Evolutionary conservation across 2,797 vertebrate species (phyloP), one percentile per base, ranked within the genome.

Genomic region (Leuciscus waleckii): DNA sequence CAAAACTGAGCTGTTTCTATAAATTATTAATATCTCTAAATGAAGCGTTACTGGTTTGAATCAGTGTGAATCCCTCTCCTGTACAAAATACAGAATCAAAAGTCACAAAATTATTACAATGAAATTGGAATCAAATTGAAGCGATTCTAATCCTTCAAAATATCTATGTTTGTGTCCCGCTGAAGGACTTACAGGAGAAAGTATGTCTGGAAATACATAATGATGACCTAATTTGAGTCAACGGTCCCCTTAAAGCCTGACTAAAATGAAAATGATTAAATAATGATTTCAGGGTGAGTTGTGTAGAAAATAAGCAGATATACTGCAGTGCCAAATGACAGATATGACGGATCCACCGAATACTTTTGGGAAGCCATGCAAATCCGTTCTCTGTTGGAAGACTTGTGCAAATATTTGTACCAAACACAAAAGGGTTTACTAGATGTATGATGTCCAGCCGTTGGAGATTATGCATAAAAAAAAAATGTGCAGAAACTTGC

Each of bases 371-470:
- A 83, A 35, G 32, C 81, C 2, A 51, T 75, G 71, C 29, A 83
- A 29, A 83, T 67, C 58, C 23, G 23, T 73, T 75, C 23, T 75
- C 71, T 9, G 58, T 35, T 67, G 58, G 32, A 63, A 67, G 58
- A 65, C 71, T 65, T 75, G 21, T 65, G 58, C 71, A 83, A 75
- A 83, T 75, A 26, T 83, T 75, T 75, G 54, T 39, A 75, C 23
- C 71, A 65, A 67, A 75, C 81, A 75, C 71, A 83, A 77, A 77
- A 69, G 74, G 49, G 74, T 69, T 78, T 77, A 78, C 82, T 9
- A 56, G 49, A 69, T 67, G 82, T 41, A 54, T 69, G 74, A 84
- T 84, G 82, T 83, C 81, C 81, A 83, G 58, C 58, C 71, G 39
- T 83, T 21, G 32, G 56, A 83, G 71, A 83, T 75, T 83, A 83